Percentiles rank a stretch among this genome's conserved stretches.
These are phyloP conservation scores for Mesochorus sp. DNA, from an alignment of 2,888 invertebrate species.

Conservation along the genomic window DNA sequence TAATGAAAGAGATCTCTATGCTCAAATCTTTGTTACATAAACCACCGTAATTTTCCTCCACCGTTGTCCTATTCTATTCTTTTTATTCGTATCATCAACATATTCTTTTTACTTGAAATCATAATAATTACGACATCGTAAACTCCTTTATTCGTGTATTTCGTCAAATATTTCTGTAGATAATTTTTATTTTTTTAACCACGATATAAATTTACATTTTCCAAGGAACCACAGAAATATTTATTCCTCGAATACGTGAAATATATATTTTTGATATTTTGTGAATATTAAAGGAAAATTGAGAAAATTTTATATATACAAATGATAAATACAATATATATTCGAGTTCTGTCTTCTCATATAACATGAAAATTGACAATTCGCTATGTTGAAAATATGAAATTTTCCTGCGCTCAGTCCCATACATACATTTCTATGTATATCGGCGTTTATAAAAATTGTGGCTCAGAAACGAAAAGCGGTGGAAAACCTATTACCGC, in stretches of 20 bases:
- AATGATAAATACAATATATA: constrained; percentile 13
- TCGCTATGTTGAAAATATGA: too few species aligned
- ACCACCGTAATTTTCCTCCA: background rate
- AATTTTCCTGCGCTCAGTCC: constrained; percentile 5
- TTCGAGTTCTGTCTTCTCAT: background rate
- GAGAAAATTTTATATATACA: background rate
- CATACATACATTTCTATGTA: background rate
- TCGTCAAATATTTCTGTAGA: too few species aligned
- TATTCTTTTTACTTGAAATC: background rate
- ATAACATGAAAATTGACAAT: constrained; percentile 11
- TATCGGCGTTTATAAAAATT: constrained; percentile 13
- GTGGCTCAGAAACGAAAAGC: background rate
- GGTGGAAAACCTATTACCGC: constrained; percentile 5
- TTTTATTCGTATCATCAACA: background rate
- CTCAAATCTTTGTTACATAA: constrained; percentile 40
- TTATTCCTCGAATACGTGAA: background rate
- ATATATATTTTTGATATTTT: background rate
- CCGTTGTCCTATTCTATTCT: background rate
- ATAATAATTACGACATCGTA: background rate
- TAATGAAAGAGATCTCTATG: constrained; percentile 43
- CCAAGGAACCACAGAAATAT: too few species aligned
- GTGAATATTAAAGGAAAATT: background rate
- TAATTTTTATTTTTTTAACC: too few species aligned
- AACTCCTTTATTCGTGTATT: background rate
- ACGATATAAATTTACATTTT: too few species aligned